Evolutionary conservation across 2,888 invertebrate genomes (phyloP), one percentile per base, ranked within the genome.

Genomic region (Physocephala rufipes): DNA sequence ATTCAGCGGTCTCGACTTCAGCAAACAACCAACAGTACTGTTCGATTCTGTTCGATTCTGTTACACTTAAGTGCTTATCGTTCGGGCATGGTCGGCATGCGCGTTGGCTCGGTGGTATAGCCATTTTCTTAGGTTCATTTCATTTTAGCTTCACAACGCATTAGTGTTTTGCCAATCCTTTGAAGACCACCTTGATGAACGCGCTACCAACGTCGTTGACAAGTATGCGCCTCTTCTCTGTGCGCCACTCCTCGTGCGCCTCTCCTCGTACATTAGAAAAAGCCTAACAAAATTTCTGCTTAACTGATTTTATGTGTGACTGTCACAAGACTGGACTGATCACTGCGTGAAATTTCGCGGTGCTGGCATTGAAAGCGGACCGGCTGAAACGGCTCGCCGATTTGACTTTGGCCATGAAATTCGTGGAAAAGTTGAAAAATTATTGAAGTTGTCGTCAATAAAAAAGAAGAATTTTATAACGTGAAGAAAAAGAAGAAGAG

Each of bases 301-400:
- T 71, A 73, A 71, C 74, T 75, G 53, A 75, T 74, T 74, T 71
- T 53, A 65, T 73, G 74, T 75, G n/a, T n/a, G 75, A 74, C 61
- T 58, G 61, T 26, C 71, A 51, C 66, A 67, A 15, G 47, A 45
- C 63, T n/a, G n/a, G n/a, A n/a, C n/a, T n/a, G 63, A 26, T 28
- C 28, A 55, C 28, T 15, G 24, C 58, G 36, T 4, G 5, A 36
- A 36, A 4, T 4, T 68, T 70, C 66, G 66, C 24, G 63, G 70
- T 67, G 67, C 53, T 73, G 70, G 72, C 70, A 73, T 73, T 73
- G 72, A 70, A 73, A 67, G 55, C 62, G 30, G 16, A 66, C 49
- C 65, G 71, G 43, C 65, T 4, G 49, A 36, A n/a, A n/a, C n/a
- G n/a, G n/a, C n/a, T n/a, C n/a, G n/a, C n/a, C n/a, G n/a, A n/a